Conservation (phyloP, 2,797 vertebrate species). For the Echiichthys vipera region DNA sequence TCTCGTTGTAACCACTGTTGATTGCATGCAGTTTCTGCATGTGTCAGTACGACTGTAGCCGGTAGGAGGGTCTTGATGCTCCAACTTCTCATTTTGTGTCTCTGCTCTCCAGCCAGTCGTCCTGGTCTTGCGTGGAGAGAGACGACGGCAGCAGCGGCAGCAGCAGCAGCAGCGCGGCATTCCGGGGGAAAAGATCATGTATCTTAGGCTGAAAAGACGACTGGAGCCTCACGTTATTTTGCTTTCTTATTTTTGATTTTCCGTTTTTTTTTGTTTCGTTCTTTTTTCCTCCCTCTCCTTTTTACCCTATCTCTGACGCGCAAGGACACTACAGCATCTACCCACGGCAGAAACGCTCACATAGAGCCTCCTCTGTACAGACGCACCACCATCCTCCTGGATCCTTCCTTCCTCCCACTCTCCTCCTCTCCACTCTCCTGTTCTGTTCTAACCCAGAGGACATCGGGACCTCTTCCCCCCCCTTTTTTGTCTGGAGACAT, state of each 20-base stretch:
- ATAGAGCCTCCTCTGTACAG: slow-evolving; percentile 82
- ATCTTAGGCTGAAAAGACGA: slow-evolving; percentile 79
- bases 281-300: slow-evolving; percentile 22
- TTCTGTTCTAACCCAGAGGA: slow-evolving; percentile 77
- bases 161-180: slow-evolving; percentile 53
- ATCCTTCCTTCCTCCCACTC: slow-evolving; percentile 58
- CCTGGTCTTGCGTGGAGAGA: slow-evolving; percentile 81
- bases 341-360: slow-evolving; percentile 73
- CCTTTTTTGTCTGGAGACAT: slow-evolving; percentile 88
- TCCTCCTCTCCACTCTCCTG: slow-evolving; percentile 57
- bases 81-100: slow-evolving; percentile 85
- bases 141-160: slow-evolving; percentile 62
- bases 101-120: slow-evolving; percentile 84
- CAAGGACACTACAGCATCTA: slow-evolving; percentile 80
- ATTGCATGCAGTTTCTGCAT: slow-evolving; percentile 73
- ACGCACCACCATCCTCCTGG: slow-evolving; percentile 65
- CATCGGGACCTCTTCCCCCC: slow-evolving; percentile 70
- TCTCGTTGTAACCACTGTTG: slow-evolving; percentile 42
- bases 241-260: slow-evolving; percentile 63
- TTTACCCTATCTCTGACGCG: slow-evolving; percentile 73
- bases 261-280: slow-evolving; percentile 37
- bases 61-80: slow-evolving; percentile 97
- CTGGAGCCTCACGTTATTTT: slow-evolving; percentile 68
- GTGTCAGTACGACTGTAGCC: slow-evolving; percentile 89
- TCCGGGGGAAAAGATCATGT: slow-evolving; percentile 84